phyloP scores from a whole-genome alignment of 2,888 invertebrate species.

The Coelopa pilipes region DNA sequence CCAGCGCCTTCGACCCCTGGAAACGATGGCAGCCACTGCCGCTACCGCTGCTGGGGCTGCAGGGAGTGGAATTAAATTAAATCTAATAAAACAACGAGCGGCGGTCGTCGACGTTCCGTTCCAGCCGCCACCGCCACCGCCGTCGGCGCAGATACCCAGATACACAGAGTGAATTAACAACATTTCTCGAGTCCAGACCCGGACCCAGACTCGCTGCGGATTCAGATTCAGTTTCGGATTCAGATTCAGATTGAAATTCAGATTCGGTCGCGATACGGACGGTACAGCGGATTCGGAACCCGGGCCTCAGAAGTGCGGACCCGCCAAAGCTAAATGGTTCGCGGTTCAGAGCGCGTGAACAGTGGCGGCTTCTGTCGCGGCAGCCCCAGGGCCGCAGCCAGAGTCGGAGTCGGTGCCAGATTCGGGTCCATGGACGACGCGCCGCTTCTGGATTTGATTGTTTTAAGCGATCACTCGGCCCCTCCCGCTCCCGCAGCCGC shows the following conservation, averaged over 20 bases:
- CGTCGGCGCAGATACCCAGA: slow-evolving; percentile 15
- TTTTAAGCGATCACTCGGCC: not conserved
- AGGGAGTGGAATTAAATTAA: slow-evolving; percentile 61
- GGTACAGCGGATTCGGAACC: slow-evolving; percentile 1
- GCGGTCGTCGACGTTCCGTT: not conserved
- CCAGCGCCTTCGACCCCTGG: slow-evolving; percentile 25
- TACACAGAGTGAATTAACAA: slow-evolving; percentile 27
- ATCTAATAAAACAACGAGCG: slow-evolving; percentile 61
- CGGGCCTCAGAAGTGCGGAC: too few relatives aligned
- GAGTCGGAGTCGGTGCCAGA: not conserved
- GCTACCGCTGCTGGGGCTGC: slow-evolving; percentile 28
- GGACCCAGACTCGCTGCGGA: not conserved
- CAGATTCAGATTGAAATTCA: slow-evolving; percentile 24
- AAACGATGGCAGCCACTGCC: not conserved
- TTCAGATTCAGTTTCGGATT: slow-evolving; percentile 23
- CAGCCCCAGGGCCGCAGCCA: not conserved
- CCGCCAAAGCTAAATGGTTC: slow-evolving; percentile 38
- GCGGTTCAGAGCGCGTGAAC: slow-evolving; percentile 54
- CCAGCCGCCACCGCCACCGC: not conserved
- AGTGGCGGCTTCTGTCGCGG: slow-evolving; percentile 49
- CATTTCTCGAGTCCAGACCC: slow-evolving; percentile 9
- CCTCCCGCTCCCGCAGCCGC: not conserved
- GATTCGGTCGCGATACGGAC: too few relatives aligned
- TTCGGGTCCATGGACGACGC: slow-evolving; percentile 1
- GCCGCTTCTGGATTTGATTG: not conserved